Conservation (phyloP, 2,113 vertebrate species). For the Capreolus pygargus region DNA sequence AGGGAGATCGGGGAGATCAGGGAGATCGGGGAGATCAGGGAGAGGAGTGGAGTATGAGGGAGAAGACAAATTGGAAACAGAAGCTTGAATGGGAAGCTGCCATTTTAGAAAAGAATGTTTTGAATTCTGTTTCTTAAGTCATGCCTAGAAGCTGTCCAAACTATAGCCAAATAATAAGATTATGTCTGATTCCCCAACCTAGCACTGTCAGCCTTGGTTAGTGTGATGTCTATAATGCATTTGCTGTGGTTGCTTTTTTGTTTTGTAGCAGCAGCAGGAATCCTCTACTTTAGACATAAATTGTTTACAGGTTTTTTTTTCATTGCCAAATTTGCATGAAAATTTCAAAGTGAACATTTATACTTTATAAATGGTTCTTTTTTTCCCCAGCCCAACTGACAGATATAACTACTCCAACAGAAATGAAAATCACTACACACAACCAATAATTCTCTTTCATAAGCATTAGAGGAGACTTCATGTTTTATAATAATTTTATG, state of each 20-base stretch:
- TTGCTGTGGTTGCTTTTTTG: conserved; percentile 59
- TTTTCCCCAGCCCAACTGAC: conserved; percentile 54
- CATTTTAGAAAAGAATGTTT: conserved; percentile 72
- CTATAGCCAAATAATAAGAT: conserved; percentile 74
- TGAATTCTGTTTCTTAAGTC: conserved; percentile 71
- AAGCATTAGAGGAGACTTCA: conserved; percentile 62
- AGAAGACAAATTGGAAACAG: conserved; percentile 73
- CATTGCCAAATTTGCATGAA: conserved; percentile 49
- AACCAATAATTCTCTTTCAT: conserved; percentile 70
- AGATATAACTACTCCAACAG: conserved; percentile 63
- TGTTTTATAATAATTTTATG: conserved; percentile 67
- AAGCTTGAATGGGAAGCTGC: conserved; percentile 52
- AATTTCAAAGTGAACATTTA: conserved; percentile 73
- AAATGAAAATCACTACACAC: conserved; percentile 58
- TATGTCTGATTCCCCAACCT: conserved; percentile 56
- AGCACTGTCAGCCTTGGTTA: conserved; percentile 63
- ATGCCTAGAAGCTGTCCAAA: conserved; percentile 76
- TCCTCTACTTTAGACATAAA: conserved; percentile 37
- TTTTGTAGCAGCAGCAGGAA: conserved; percentile 57
- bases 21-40: background rate
- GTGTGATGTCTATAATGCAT: conserved; percentile 32
- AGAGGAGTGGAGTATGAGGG: conserved; percentile 31
- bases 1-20: background rate
- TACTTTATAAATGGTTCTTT: conserved; percentile 41
- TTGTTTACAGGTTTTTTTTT: conserved; percentile 45